Evolutionary conservation across 2,797 vertebrate species (phyloP).

Genomic region (Antennarius maculatus): DNA sequence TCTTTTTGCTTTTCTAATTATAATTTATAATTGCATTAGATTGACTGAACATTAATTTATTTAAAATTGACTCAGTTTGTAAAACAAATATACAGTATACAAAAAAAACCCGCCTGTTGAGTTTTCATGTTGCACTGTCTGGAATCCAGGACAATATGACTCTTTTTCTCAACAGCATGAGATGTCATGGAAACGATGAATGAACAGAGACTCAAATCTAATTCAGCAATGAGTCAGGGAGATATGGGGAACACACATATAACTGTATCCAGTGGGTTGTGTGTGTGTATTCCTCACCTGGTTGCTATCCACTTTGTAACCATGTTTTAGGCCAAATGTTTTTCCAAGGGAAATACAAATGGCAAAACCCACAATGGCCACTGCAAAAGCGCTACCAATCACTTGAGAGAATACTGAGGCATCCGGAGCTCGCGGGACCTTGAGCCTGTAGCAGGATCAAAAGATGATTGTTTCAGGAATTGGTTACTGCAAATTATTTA

Average conservation of each 20-base stretch:
- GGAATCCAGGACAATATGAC: constrained; percentile 2
- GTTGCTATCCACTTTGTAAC: constrained; percentile 95
- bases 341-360: constrained; percentile 94
- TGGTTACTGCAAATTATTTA: neutral
- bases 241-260: neutral
- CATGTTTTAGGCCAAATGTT: constrained; percentile 91
- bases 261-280: neutral
- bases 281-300: constrained; percentile 78
- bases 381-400: constrained; percentile 87
- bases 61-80: neutral
- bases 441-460: constrained; percentile 75
- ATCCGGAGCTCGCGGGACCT: constrained; percentile 80
- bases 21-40: neutral
- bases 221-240: constrained; percentile 17
- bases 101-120: neutral
- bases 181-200: constrained; percentile 7
- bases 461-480: neutral
- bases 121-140: constrained; percentile 3
- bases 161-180: constrained; percentile 17
- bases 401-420: constrained; percentile 76
- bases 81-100: neutral
- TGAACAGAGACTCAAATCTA: constrained; percentile 15
- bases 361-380: constrained; percentile 91
- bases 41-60: neutral
- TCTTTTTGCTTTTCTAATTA: neutral